Evolutionary conservation across 2,113 vertebrate genomes (phyloP).

Genomic region (Etia nguti): DNA sequence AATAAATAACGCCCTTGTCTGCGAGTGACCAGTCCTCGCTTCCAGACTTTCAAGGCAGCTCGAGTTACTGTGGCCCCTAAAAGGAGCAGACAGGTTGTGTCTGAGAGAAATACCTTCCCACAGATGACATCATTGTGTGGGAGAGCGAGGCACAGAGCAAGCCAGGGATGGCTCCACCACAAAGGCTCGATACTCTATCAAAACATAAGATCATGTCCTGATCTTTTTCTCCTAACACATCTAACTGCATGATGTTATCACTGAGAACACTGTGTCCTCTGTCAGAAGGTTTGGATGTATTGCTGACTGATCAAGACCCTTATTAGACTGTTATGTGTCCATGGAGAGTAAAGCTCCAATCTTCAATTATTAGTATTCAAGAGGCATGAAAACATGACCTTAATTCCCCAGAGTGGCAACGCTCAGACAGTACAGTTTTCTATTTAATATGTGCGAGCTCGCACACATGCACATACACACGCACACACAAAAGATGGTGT

Average conservation of each 20-base stretch:
- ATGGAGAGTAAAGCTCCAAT: constrained; percentile 20
- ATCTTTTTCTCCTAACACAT: constrained; percentile 18
- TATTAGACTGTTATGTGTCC: constrained; percentile 22
- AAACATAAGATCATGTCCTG: constrained; percentile 30
- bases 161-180: constrained; percentile 22
- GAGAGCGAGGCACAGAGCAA: constrained; percentile 2
- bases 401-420: constrained; percentile 46
- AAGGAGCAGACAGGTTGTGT: constrained; percentile 75
- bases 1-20: constrained; percentile 77
- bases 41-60: constrained; percentile 71
- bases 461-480: background rate
- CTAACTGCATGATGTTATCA: constrained; percentile 33
- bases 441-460: constrained; percentile 16
- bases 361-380: constrained; percentile 45
- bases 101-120: constrained; percentile 73
- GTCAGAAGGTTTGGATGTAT: constrained; percentile 5
- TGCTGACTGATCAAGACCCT: constrained; percentile 22
- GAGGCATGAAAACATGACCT: constrained; percentile 55
- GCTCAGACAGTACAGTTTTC: constrained; percentile 34
- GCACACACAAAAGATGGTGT: constrained; percentile 21
- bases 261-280: constrained; percentile 37
- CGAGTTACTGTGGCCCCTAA: constrained; percentile 70
- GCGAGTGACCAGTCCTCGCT: constrained; percentile 70
- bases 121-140: constrained; percentile 68
- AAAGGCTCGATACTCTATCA: constrained; percentile 45